A percentile compares a stretch with the other conserved stretches of the same genome.
Conservation (phyloP, 2,888 invertebrate species). For the Aleiodes alternator region DNA sequence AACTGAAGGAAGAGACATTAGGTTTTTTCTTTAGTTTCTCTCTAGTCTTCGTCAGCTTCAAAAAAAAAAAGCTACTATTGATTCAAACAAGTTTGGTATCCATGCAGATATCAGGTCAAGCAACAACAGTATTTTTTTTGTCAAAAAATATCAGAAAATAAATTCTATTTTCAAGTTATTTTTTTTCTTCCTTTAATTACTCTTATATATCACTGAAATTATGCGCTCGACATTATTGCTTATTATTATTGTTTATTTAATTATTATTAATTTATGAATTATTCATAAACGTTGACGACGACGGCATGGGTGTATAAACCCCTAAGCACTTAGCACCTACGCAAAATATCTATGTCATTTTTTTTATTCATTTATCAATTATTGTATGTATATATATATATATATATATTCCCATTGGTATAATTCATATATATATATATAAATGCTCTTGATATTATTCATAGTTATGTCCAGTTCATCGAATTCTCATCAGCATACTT, state of each 20-base stretch:
- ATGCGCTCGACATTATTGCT: constrained; percentile 8
- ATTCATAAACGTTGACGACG: constrained; percentile 20
- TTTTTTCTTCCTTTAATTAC: no score
- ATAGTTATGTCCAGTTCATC: constrained; percentile 4
- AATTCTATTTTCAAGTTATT: constrained; percentile 31
- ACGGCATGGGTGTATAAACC: constrained; percentile 24
- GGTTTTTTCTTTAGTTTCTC: constrained; percentile 8
- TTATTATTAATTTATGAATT: background rate
- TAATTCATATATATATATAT: constrained; percentile 38
- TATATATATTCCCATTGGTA: constrained; percentile 22
- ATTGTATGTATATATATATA: constrained; percentile 30
- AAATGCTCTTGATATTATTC: constrained; percentile 5
- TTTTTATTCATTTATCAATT: constrained; percentile 18
- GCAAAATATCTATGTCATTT: constrained; percentile 50
- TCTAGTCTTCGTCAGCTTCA: no score
- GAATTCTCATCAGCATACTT: background rate
- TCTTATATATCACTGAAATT: constrained; percentile 26
- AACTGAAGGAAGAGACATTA: constrained; percentile 21
- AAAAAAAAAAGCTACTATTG: constrained; percentile 23
- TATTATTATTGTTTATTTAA: background rate
- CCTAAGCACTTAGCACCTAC: constrained; percentile 34
- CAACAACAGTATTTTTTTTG: constrained; percentile 20
- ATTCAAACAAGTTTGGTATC: constrained; percentile 29
- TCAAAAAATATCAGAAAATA: constrained; percentile 32
- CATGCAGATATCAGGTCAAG: constrained; percentile 32